Base-by-base conservation (phyloP, 1,140 invertebrate genomes). In the Drosophila lowei region DNA sequence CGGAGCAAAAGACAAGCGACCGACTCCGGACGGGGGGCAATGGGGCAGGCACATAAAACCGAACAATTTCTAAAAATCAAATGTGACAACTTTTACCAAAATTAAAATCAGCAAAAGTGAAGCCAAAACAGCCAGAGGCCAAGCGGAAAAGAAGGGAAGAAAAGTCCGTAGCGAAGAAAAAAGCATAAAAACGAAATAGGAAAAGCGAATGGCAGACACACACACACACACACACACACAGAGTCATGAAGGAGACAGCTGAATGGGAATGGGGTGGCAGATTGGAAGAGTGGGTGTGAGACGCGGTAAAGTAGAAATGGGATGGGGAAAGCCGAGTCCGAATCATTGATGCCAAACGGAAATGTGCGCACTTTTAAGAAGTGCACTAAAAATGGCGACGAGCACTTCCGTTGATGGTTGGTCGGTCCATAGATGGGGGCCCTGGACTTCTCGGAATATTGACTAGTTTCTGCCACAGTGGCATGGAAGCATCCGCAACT, bases 341-440 rank as follows among this genome's bases (percentile, higher is more conserved):
- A 86, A 75, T 83, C 83, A 88, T 88, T 83, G 83, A 88, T 88
- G 83, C 83, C 83, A 79, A 88, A 79, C 83, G 84, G 83, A 88
- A 88, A 88, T 88, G 83, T 88, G 83, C 83, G 61, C 83, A 89
- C 83, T 89, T 89, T 89, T 66, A 72, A 83, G 79, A 88, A 88
- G 84, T 88, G 83, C 84, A 88, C 83, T 88, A 86, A 88, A 88
- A 88, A 89, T 88, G 84, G 83, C 83, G 84, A 89, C 83, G 75
- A 89, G 84, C 84, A 88, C 83, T 88, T 88, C 83, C 83, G 83
- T 25, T 79, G 78, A 79, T 83, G 83, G 78, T 64, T 57, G 55
- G 64, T 49, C 62, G 56, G 72, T 42, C 42, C 56, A 42, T 66
- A 34, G 49, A 85, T 79, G 59, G 52, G 30, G 50, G 44, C 46